Percentiles rank a stretch among this genome's conserved stretches.
phyloP scores from a whole-genome alignment of 2,888 invertebrate genomes.

The Pachydiplax longipennis region DNA sequence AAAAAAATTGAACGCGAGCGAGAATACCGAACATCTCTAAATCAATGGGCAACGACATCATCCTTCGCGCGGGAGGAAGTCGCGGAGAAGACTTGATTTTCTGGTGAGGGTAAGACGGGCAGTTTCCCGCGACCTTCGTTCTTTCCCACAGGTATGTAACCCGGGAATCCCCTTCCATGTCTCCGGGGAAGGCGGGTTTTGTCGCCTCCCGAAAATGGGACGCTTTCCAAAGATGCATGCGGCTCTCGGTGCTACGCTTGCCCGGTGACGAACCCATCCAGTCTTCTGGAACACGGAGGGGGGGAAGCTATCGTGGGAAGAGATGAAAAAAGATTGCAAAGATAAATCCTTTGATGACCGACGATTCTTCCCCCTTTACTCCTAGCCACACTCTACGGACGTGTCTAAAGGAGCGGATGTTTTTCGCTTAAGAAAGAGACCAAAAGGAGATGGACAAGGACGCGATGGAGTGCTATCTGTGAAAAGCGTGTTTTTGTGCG shows the following conservation, averaged over 20 bases:
- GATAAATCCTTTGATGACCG: not conserved
- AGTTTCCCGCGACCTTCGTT: not conserved
- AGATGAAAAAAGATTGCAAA: not conserved
- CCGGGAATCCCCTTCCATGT: not conserved
- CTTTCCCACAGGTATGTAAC: not conserved
- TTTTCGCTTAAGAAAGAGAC: not conserved
- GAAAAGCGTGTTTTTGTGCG: not conserved
- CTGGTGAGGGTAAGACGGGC: not conserved
- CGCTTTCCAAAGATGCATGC: conserved; percentile 6
- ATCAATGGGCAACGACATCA: too few species aligned
- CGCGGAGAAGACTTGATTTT: not conserved
- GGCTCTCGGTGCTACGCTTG: not conserved
- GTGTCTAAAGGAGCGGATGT: not conserved
- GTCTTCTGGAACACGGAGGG: not conserved
- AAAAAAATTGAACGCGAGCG: not conserved
- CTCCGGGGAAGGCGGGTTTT: not conserved
- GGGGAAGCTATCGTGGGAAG: not conserved
- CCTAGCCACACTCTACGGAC: not conserved
- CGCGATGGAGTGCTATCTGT: not conserved
- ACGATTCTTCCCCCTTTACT: not conserved
- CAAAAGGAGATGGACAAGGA: not conserved
- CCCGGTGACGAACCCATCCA: not conserved
- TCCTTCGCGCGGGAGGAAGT: not conserved
- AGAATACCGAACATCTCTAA: too few species aligned
- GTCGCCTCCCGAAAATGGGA: conserved; percentile 32